Base-by-base conservation (phyloP, 2,888 invertebrate species). In the Pasiphila rectangulata region DNA sequence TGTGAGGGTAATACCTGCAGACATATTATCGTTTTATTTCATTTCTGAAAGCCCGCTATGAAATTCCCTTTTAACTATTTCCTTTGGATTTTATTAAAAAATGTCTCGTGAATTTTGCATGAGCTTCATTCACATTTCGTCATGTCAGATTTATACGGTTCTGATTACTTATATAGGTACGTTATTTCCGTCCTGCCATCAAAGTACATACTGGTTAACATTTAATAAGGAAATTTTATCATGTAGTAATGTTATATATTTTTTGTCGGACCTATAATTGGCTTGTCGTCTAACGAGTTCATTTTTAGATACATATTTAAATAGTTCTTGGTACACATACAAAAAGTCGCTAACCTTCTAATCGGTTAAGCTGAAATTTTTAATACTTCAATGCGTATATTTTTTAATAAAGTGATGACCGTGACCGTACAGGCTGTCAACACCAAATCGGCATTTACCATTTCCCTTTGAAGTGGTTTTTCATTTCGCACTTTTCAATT, bases 1-100 rank as follows among this genome's bases (percentile, higher is more conserved):
- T 86, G 82, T 83, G 56, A 71, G 67, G 63, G 74, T 79, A 72
- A 79, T 76, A 69, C 74, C 75, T 73, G 64, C 66, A 64, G 69
- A 79, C 78, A 75, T 83, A 83, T 79, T 81, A 78, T 73, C 78
- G 70, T 84, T 79, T 84, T 79, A 82, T 84, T 81, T 82, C 78
- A 70, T 81, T 77, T 79, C 76, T 69, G 61, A 59, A 62, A 61
- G 64, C 64, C 63, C 62, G 74, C 74, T 77, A 74, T 75, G 69
- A 79, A 75, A 81, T 76, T 82, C 73, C 61, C 78, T 75, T 80
- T 77, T 69, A 66, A 72, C 70, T 73, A 68, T 72, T 54, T 67
- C 67, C 64, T 71, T 59, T 55, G 56, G 65, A 69, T 76, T 75
- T 74, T 65, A 69, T 75, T 71, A 72, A 57, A 61, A 60, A 57